Evolutionary conservation across 2,888 invertebrate genomes (phyloP).

Genomic region (Dryococelus australis): DNA sequence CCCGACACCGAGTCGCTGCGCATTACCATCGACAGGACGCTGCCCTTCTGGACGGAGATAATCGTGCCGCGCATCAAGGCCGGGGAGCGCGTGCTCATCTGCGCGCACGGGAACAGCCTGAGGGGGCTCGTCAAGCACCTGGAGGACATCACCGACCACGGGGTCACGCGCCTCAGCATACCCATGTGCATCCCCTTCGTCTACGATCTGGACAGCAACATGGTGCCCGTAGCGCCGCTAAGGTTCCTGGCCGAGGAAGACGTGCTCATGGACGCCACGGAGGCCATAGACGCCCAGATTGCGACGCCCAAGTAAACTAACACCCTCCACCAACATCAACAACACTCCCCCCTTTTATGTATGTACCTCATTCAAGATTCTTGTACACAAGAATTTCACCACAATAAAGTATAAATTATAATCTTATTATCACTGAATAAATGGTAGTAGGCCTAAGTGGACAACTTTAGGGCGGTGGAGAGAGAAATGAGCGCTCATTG

Average conservation of each 20-base stretch:
- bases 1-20: slow-evolving; percentile 57
- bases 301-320: too few relatives aligned
- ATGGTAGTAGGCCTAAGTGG: too few relatives aligned
- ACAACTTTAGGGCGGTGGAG: too few relatives aligned
- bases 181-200: slow-evolving; percentile 72
- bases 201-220: slow-evolving; percentile 65
- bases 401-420: too few relatives aligned
- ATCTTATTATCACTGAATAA: too few relatives aligned
- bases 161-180: slow-evolving; percentile 67
- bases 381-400: too few relatives aligned
- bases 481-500: too few relatives aligned
- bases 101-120: slow-evolving; percentile 57
- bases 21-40: slow-evolving; percentile 55
- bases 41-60: slow-evolving; percentile 62
- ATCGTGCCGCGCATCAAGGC: slow-evolving; percentile 59
- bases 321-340: too few relatives aligned
- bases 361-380: too few relatives aligned
- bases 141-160: slow-evolving; percentile 64
- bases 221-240: slow-evolving; percentile 67
- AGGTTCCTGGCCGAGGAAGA: slow-evolving; percentile 69
- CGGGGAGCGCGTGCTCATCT: slow-evolving; percentile 56
- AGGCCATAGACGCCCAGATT: neutral
- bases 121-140: slow-evolving; percentile 57
- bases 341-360: too few relatives aligned
- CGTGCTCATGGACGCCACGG: slow-evolving; percentile 68